Evolutionary conservation across 2,797 vertebrate species (phyloP).

Genomic region (Phalloptychus januarius): DNA sequence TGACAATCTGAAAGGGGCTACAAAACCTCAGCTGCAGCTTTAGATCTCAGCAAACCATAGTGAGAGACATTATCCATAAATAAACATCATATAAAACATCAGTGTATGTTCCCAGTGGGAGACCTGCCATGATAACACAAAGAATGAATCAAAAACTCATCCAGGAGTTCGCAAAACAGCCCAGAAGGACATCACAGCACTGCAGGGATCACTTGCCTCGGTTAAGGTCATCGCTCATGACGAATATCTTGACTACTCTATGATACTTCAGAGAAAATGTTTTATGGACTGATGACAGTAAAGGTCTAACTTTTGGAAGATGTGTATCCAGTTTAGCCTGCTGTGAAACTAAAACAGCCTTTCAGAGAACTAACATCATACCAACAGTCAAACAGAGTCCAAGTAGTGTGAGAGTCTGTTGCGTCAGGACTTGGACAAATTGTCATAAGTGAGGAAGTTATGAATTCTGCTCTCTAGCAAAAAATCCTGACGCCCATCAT

Average conservation of each 20-base stretch:
- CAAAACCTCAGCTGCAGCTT: background rate
- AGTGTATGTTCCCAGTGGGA: background rate
- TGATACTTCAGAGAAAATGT: background rate
- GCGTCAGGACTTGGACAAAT: background rate
- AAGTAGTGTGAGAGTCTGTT: background rate
- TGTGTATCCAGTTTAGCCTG: background rate
- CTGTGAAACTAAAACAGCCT: background rate
- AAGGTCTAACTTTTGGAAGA: background rate
- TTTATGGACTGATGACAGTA: background rate
- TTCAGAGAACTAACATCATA: background rate
- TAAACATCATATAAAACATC: background rate
- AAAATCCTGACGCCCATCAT: background rate
- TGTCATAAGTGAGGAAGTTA: background rate
- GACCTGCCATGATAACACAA: background rate
- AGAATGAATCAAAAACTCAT: background rate
- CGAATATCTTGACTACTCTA: background rate
- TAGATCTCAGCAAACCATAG: background rate
- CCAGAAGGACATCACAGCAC: background rate
- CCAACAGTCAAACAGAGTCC: background rate
- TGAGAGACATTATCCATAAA: background rate
- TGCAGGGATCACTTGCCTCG: background rate
- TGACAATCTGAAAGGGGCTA: background rate
- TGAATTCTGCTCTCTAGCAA: background rate
- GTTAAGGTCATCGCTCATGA: background rate
- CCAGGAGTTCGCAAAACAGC: background rate